Conservation (phyloP, 2,797 vertebrate genomes). For the Muraenolepis orangiensis region DNA sequence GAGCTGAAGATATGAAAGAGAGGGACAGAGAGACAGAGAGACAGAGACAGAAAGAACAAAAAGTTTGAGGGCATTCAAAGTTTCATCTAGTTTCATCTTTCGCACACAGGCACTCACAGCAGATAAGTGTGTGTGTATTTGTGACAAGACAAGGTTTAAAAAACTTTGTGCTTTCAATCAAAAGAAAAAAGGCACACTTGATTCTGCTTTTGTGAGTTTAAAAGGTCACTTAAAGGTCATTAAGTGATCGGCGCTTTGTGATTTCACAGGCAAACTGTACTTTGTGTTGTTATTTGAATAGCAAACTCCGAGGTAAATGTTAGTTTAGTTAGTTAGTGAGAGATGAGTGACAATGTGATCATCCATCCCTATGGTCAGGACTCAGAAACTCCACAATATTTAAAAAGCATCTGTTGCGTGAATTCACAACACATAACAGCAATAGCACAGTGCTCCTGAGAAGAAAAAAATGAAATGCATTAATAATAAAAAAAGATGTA, state of each 20-base stretch:
- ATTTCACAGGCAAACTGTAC: too few species aligned
- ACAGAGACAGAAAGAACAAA: too few species aligned
- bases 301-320: background rate
- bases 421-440: background rate
- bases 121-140: too few species aligned
- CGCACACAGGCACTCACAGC: background rate
- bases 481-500: too few species aligned
- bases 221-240: background rate
- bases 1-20: constrained; percentile 42
- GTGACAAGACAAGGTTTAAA: background rate
- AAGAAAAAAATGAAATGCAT: too few species aligned
- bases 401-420: background rate
- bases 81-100: background rate
- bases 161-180: background rate
- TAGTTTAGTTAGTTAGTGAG: background rate
- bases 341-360: background rate
- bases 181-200: too few species aligned
- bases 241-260: too few species aligned
- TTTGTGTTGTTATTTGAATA: background rate
- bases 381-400: background rate
- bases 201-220: too few species aligned
- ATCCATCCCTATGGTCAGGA: background rate
- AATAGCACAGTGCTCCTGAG: background rate
- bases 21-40: too few species aligned
- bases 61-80: background rate